phyloP scores from a whole-genome alignment of 2,888 invertebrate species.

The Callyntrura sp. region DNA sequence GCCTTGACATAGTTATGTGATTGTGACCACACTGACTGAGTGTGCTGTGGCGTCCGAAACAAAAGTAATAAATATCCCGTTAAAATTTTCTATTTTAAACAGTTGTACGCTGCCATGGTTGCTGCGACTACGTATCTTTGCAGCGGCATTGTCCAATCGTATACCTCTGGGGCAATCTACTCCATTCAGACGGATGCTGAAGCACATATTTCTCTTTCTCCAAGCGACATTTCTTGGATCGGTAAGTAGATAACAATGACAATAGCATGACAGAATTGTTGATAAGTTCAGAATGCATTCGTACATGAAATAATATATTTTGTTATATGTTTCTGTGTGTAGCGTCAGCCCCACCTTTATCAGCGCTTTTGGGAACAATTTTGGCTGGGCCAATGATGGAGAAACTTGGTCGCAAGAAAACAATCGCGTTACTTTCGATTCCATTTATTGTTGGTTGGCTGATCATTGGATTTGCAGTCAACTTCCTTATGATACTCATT shows the following conservation, averaged over 20 bases:
- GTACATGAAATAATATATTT: background rate
- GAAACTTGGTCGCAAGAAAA: conserved; percentile 87
- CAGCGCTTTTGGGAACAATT: conserved; percentile 91
- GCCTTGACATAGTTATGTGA: too few relatives aligned
- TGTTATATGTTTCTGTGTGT: conserved; percentile 85
- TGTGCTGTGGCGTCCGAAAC: too few relatives aligned
- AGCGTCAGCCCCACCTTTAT: conserved; percentile 91
- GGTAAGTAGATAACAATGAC: conserved; percentile 56
- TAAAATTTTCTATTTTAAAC: conserved; percentile 79
- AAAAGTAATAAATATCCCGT: too few relatives aligned
- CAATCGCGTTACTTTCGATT: conserved; percentile 87
- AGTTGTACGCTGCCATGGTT: conserved; percentile 88
- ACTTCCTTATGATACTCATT: conserved; percentile 88
- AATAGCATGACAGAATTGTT: background rate
- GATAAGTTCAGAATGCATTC: conserved; percentile 21
- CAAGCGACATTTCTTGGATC: conserved; percentile 76
- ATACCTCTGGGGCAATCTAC: conserved; percentile 89
- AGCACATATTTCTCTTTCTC: conserved; percentile 63
- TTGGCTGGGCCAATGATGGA: conserved; percentile 90
- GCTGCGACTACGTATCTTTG: conserved; percentile 88
- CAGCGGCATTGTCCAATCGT: conserved; percentile 89
- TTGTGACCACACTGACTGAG: too few relatives aligned
- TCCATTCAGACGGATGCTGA: conserved; percentile 86
- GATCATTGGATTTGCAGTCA: conserved; percentile 87
- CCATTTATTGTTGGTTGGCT: conserved; percentile 90